phyloP scores from a whole-genome alignment of 2,888 invertebrate genomes.

The Anthophora plumipes region DNA sequence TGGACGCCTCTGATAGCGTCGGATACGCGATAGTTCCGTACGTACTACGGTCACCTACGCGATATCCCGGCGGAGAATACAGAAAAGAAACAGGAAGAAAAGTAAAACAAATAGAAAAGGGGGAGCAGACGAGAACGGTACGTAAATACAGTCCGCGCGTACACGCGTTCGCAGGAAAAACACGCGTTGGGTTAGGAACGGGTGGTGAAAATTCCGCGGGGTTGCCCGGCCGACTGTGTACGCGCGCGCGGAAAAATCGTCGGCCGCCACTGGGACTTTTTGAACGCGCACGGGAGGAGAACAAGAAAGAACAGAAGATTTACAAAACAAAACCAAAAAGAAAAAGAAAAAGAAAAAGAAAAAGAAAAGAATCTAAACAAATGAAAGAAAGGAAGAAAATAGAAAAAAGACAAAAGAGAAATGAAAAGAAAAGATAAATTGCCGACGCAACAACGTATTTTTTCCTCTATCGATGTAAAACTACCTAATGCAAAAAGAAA shows the following conservation, averaged over 20 bases:
- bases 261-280: background rate
- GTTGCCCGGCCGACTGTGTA: slow-evolving; percentile 39
- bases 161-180: slow-evolving; percentile 43
- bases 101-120: slow-evolving; percentile 33
- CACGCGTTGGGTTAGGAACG: slow-evolving; percentile 42
- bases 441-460: slow-evolving; percentile 80
- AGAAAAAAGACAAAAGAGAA: background rate
- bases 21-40: background rate
- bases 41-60: background rate
- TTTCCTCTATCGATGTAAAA: slow-evolving; percentile 84
- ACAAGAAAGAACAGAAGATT: background rate
- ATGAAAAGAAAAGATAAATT: background rate
- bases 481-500: slow-evolving; percentile 78
- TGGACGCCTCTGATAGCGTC: slow-evolving; percentile 17
- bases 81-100: too few relatives aligned
- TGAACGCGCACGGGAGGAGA: slow-evolving; percentile 3
- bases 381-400: background rate
- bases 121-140: slow-evolving; percentile 55
- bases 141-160: slow-evolving; percentile 48
- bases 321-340: too few relatives aligned
- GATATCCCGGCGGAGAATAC: background rate
- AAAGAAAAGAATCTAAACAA: background rate
- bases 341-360: background rate
- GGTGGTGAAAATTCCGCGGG: slow-evolving; percentile 28
- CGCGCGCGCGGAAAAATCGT: slow-evolving; percentile 13